Evolutionary conservation across 2,797 vertebrate species (phyloP), one percentile per base, ranked within the genome.

Genomic region (Helicolenus hilgendorfi): DNA sequence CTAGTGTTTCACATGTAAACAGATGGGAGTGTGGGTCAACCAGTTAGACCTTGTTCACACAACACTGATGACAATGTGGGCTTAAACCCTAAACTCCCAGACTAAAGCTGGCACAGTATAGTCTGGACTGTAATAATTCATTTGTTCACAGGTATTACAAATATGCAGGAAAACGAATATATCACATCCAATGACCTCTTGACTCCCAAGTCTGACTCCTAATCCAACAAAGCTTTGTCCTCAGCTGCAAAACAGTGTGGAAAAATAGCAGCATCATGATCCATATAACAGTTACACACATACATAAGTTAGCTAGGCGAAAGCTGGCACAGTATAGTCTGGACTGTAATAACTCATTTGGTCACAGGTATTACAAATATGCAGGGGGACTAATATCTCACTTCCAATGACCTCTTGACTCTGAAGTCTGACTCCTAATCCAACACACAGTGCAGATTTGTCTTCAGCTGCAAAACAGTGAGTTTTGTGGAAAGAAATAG

Each of bases 1-100:
- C 60, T 77, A 55, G 27, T 77, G 77, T 82, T 89, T 87, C 38
- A 80, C 33, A 20, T 77, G 86, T 84, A 90, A 89, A 93, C 80
- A 91, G 9, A 49, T 13, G 2, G 11, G 35, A 24, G 64, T 87
- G 56, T 31, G 81, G 84, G 70, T 93, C 81, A 76, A 89, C 90
- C 91, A 73, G 82, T 87, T 81, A 59, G 65, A 92, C 79, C 33
- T 56, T 62, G 26, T 5, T 14, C 36, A 38, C 36, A 74, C 53
- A 62, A 18, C 8, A 33, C 33, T 60, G 31, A 41, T 41, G 38
- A 87, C 78, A 93, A 83, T 83, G 81, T 90, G 81, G 89, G 92
- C 84, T 93, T 83, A 74, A 67, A 71, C 49, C 29, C 49, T 79
- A 72, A 87, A 87, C 82, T 86, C 81, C 41, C 11, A 9, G 62